Conservation (phyloP, 2,888 invertebrate genomes). For the Pristionchus exspectatus region DNA sequence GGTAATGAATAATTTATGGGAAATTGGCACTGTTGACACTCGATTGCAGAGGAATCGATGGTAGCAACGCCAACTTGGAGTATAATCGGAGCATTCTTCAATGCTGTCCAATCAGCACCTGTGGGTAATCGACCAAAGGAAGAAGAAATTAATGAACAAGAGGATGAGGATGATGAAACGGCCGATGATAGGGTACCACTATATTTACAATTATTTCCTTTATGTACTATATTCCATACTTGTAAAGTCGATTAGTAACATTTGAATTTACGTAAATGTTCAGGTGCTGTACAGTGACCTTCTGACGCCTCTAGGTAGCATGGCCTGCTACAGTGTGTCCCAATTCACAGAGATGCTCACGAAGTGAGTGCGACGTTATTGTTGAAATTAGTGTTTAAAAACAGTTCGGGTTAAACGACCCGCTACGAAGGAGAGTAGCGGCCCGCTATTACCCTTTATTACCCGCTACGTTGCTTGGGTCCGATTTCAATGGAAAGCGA, state of each 20-base stretch:
- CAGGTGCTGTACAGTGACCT: constrained; percentile 79
- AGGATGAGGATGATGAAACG: constrained; percentile 85
- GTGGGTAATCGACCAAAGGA: constrained; percentile 84
- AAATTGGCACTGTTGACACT: neutral
- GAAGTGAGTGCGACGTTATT: constrained; percentile 58
- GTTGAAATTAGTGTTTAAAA: neutral
- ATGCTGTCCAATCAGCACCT: constrained; percentile 88
- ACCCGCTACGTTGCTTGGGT: no score
- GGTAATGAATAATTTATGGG: constrained; percentile 38
- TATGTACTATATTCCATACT: neutral
- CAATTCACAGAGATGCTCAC: constrained; percentile 64
- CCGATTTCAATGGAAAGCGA: no score
- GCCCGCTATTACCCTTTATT: no score
- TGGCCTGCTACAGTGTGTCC: constrained; percentile 65
- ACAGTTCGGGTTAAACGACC: neutral
- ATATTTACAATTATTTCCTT: neutral
- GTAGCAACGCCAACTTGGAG: constrained; percentile 71
- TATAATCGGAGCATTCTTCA: constrained; percentile 89
- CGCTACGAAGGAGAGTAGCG: no score
- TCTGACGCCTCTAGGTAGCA: constrained; percentile 79
- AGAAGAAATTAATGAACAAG: constrained; percentile 83
- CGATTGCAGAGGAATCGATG: constrained; percentile 60
- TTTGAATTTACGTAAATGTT: neutral
- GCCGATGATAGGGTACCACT: constrained; percentile 81
- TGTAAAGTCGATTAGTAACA: neutral